Conservation (phyloP, 2,797 vertebrate genomes). For the Melanogrammus aeglefinus region DNA sequence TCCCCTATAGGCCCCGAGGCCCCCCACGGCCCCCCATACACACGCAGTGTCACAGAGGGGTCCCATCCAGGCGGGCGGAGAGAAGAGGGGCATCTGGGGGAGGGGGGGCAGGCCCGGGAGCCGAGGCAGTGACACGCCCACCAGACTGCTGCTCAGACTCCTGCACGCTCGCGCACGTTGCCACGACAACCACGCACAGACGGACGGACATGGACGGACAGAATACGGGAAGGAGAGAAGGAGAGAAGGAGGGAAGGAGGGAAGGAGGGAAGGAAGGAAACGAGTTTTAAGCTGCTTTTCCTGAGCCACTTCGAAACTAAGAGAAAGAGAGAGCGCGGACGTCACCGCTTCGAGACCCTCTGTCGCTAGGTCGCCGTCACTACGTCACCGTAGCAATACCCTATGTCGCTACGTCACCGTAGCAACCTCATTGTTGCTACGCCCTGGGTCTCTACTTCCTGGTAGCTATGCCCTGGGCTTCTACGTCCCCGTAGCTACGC, state of each 20-base stretch:
- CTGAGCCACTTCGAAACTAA: no score
- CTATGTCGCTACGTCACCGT: no score
- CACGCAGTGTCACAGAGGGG: conserved; percentile 94
- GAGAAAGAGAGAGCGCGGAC: no score
- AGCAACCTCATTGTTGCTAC: no score
- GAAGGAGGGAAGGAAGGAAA: background rate
- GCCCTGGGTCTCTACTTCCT: no score
- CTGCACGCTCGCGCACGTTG: conserved; percentile 64
- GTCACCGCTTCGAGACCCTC: no score
- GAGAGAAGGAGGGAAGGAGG: conserved; percentile 18
- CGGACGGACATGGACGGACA: background rate
- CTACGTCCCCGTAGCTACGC: no score
- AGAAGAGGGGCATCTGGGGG: conserved; percentile 95
- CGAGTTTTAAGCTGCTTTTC: no score
- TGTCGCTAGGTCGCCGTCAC: no score
- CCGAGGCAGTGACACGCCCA: conserved; percentile 94
- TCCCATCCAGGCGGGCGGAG: conserved; percentile 92
- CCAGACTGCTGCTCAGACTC: conserved; percentile 95
- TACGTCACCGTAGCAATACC: no score
- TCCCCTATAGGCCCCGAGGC: background rate
- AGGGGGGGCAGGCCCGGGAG: conserved; percentile 91
- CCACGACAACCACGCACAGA: background rate
- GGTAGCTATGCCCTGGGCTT: no score
- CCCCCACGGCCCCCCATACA: conserved; percentile 70
- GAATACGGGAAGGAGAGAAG: conserved; percentile 2